Percentiles rank a stretch among this genome's conserved stretches.
Conservation (phyloP, 2,113 vertebrate species). For the Toxotes jaculatrix region DNA sequence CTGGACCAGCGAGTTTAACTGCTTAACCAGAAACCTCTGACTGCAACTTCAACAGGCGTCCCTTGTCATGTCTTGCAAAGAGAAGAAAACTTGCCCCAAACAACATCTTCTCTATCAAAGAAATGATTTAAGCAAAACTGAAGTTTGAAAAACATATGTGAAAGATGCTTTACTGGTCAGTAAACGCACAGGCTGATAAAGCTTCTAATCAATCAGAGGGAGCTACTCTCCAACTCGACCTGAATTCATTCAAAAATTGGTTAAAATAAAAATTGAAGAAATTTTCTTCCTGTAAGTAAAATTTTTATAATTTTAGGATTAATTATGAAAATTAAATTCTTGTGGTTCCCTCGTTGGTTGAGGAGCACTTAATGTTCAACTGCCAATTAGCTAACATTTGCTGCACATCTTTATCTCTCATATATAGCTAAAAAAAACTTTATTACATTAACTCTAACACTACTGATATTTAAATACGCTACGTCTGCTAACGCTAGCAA, state of each 20-base stretch:
- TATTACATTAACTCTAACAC: neutral
- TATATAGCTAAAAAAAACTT: neutral
- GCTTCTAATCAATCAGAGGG: neutral
- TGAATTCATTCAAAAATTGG: neutral
- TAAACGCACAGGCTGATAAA: neutral
- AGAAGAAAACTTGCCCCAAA: neutral
- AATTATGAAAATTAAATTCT: neutral
- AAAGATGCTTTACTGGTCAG: neutral
- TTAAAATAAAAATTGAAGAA: neutral
- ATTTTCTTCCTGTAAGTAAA: neutral
- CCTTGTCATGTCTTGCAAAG: neutral
- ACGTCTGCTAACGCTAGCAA: neutral
- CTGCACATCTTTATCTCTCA: neutral
- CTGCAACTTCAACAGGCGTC: constrained; percentile 3
- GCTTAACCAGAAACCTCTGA: constrained; percentile 25
- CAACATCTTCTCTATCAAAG: neutral
- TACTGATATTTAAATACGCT: neutral
- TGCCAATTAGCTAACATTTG: neutral
- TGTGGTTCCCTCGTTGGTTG: neutral
- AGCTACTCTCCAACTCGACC: neutral
- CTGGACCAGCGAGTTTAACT: neutral
- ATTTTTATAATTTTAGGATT: neutral
- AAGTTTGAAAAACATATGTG: neutral
- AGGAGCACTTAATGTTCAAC: neutral
- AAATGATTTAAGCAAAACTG: neutral